These are phyloP conservation scores for Atta cephalotes DNA, from an alignment of 1,140 invertebrate species.

Conservation along the genomic window DNA sequence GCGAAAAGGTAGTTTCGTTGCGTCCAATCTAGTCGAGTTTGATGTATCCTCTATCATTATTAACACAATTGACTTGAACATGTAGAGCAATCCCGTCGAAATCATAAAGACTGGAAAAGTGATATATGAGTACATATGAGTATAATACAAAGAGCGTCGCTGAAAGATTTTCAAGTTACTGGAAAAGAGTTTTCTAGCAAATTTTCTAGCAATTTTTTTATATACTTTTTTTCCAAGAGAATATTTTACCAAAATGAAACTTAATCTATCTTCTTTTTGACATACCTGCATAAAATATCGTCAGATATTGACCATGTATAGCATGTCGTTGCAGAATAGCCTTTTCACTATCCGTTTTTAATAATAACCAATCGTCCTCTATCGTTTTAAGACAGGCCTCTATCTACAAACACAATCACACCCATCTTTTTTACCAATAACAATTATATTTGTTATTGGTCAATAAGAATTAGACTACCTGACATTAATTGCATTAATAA, in stretches of 20 bases:
- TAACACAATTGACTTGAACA: slow-evolving; percentile 44
- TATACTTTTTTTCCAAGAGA: not conserved
- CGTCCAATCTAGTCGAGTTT: slow-evolving; percentile 21
- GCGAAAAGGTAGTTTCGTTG: slow-evolving; percentile 43
- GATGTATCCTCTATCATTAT: slow-evolving; percentile 50
- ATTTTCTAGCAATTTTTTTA: not conserved
- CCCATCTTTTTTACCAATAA: not conserved
- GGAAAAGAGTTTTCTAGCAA: not conserved
- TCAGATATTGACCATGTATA: slow-evolving; percentile 25
- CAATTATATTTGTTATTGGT: not conserved
- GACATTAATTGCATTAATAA: not conserved
- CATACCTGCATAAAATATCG: slow-evolving; percentile 45
- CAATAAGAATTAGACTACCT: not conserved
- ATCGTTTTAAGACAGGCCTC: slow-evolving; percentile 31
- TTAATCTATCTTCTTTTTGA: not conserved
- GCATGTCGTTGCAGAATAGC: slow-evolving; percentile 23
- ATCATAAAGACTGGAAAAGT: slow-evolving; percentile 27
- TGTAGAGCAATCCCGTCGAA: slow-evolving; percentile 45
- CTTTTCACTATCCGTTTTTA: slow-evolving; percentile 24
- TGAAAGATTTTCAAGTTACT: not conserved
- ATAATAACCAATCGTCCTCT: slow-evolving; percentile 42
- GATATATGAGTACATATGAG: not conserved
- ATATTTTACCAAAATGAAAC: not conserved
- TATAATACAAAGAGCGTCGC: no score
- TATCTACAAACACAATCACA: slow-evolving; percentile 17